Evolutionary conservation across 2,888 invertebrate genomes (phyloP).

Genomic region (Isoperla grammatica): DNA sequence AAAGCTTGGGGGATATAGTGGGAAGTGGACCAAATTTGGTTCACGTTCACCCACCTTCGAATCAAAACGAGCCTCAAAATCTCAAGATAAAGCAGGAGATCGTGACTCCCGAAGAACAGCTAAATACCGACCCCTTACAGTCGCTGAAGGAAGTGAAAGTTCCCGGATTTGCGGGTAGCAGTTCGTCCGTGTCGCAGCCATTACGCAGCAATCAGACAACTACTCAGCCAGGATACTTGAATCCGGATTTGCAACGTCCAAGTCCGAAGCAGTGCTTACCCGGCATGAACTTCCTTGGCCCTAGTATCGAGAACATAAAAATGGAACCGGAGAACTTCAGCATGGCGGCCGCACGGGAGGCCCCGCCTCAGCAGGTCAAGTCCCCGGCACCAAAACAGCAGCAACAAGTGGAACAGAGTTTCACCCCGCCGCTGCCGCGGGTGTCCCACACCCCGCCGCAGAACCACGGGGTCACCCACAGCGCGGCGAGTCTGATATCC

Average conservation of each 20-base stretch:
- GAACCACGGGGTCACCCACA: constrained; percentile 50
- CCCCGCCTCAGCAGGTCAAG: constrained; percentile 24
- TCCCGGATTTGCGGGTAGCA: constrained; percentile 56
- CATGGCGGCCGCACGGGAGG: neutral
- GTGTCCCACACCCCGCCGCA: constrained; percentile 25
- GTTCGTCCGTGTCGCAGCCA: constrained; percentile 37
- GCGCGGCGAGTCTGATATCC: constrained; percentile 58
- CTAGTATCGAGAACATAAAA: constrained; percentile 65
- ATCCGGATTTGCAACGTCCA: constrained; percentile 22
- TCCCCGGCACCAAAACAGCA: constrained; percentile 14
- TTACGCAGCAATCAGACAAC: constrained; percentile 31
- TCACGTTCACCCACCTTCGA: neutral
- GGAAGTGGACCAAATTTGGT: neutral
- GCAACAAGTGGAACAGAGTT: constrained; percentile 12
- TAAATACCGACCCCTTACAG: constrained; percentile 60
- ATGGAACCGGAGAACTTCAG: constrained; percentile 57
- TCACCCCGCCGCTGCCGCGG: constrained; percentile 26
- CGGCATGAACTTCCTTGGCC: constrained; percentile 51
- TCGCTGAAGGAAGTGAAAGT: constrained; percentile 76
- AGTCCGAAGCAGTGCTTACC: constrained; percentile 19
- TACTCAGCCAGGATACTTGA: neutral
- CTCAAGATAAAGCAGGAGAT: constrained; percentile 64
- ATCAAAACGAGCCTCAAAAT: constrained; percentile 61
- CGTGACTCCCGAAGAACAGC: constrained; percentile 36
- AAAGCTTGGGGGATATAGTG: neutral